These are phyloP conservation scores for Xestia ashworthii DNA, from an alignment of 2,888 invertebrate genomes.

Conservation along the genomic window DNA sequence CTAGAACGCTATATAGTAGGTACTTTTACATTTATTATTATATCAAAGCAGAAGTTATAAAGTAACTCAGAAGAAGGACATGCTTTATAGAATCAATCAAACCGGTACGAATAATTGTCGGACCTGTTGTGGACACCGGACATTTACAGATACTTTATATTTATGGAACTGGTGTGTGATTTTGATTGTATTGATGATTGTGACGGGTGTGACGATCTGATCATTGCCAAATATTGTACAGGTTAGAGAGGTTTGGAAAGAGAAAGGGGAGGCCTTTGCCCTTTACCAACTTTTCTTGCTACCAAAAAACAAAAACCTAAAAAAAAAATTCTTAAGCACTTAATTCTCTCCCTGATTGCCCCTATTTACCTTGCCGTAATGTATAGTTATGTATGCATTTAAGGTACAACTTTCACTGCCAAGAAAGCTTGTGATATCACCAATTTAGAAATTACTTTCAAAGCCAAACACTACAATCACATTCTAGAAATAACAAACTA, in stretches of 20 bases:
- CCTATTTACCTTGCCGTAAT: background rate
- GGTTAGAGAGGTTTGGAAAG: too few relatives aligned
- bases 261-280: too few relatives aligned
- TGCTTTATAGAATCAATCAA: too few relatives aligned
- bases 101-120: background rate
- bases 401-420: constrained; percentile 33
- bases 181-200: background rate
- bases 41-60: background rate
- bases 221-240: too few relatives aligned
- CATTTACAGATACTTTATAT: background rate
- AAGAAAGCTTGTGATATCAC: constrained; percentile 42
- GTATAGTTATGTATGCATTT: constrained; percentile 1
- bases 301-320: too few relatives aligned
- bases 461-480: constrained; percentile 33
- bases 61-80: background rate
- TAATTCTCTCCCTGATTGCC: background rate
- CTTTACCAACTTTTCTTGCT: too few relatives aligned
- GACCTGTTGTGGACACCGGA: background rate
- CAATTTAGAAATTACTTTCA: constrained; percentile 31
- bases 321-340: background rate
- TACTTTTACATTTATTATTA: too few relatives aligned
- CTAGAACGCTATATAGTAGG: too few relatives aligned
- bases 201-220: too few relatives aligned
- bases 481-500: constrained; percentile 22
- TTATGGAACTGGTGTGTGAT: background rate